Base-by-base conservation (phyloP, 2,113 vertebrate species). In the rabbit (Oryctolagus cuniculus) region DNA sequence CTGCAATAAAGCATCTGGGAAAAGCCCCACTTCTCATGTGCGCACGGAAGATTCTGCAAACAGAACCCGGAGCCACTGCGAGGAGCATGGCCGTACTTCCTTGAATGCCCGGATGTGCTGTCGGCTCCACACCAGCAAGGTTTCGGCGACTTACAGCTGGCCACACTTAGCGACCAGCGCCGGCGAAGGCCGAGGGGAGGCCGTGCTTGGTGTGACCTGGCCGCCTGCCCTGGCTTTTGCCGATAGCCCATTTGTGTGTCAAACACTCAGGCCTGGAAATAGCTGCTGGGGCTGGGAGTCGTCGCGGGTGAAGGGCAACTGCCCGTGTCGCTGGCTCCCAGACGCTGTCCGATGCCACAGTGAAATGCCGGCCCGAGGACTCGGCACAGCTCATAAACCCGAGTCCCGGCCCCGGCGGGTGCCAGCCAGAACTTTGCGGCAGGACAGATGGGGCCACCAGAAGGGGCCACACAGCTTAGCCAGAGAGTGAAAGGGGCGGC, bases 231-330 rank as follows among this genome's bases (percentile, higher is more conserved):
- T 67, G 34, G 29, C 87, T 58, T 89, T 38, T 69, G 82, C 88
- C 90, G 78, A 51, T 58, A 84, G 5, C 31, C 78, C 53, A 2
- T 75, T 94, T 51, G 79, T 87, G 93, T 91, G 15, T 73, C 70
- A 89, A 88, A 84, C 79, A 25, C 78, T 38, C 34, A 29, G 67
- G 69, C 91, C 92, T 87, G 85, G 95, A 96, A 96, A 91, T 95
- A 96, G 92, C 88, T 34, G n/a, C 89, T 3, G 4, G 72, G 86
- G 63, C 86, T 72, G 10, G 22, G 74, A 70, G 93, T 88, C 70
- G 3, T 31, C 19, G 69, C 36, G 36, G 89, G 38, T 72, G 95
- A 84, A 94, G 96, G 93, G 79, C 85, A 36, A 1, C 69, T 67
- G 95, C 81, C 94, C 80, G 38, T 74, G 58, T 90, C 86, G 49